Evolutionary conservation across 1,140 invertebrate species (phyloP).

Genomic region (Caenorhabditis inopinata): DNA sequence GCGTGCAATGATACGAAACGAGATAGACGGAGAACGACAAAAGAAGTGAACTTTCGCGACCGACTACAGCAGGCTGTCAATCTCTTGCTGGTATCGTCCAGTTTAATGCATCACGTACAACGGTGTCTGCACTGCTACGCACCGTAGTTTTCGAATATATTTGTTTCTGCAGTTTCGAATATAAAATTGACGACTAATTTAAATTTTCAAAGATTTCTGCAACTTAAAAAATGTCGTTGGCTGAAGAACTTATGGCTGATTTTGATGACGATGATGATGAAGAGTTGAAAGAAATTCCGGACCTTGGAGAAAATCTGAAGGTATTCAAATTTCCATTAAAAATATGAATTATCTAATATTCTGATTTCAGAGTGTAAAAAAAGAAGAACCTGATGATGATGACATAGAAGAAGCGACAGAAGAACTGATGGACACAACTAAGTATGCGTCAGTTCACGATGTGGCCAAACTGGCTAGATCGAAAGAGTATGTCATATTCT

Average conservation of each 20-base stretch:
- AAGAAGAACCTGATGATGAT: slow-evolving; percentile 56
- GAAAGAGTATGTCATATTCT: slow-evolving; percentile 36
- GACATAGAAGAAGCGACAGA: slow-evolving; percentile 63
- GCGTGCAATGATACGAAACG: not conserved
- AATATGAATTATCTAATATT: not conserved
- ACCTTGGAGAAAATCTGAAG: not conserved
- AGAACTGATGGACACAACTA: slow-evolving; percentile 46
- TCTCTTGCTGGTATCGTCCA: not conserved
- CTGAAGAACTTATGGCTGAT: slow-evolving; percentile 65
- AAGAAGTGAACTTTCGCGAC: not conserved
- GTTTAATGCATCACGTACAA: not conserved
- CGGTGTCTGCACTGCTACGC: not conserved
- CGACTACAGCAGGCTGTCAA: too few relatives aligned
- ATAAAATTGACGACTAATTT: too few relatives aligned
- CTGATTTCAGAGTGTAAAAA: slow-evolving; percentile 25
- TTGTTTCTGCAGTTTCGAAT: not conserved
- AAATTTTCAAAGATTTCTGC: not conserved
- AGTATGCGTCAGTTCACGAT: slow-evolving; percentile 35
- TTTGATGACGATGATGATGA: slow-evolving; percentile 59
- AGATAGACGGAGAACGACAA: not conserved
- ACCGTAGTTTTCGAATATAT: not conserved
- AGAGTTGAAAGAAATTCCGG: slow-evolving; percentile 54
- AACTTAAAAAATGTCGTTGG: slow-evolving; percentile 58
- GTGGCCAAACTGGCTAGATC: slow-evolving; percentile 49
- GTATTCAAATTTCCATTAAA: not conserved